phyloP scores from a whole-genome alignment of 35 echinoderm and acorn worm genomes.

The Ptychodera flava region DNA sequence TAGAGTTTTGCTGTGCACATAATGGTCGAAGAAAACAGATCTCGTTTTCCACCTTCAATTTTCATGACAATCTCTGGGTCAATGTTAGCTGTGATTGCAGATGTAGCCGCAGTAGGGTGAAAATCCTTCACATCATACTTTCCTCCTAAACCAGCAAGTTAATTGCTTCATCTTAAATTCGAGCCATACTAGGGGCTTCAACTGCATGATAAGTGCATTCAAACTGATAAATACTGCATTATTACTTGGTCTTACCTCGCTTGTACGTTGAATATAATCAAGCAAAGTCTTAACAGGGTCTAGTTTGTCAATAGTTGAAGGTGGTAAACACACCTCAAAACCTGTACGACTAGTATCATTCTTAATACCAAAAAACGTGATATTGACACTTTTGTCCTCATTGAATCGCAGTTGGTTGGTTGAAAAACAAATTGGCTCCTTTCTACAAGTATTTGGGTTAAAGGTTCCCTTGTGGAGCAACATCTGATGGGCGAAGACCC shows the following conservation, averaged over 20 bases:
- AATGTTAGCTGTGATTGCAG: not conserved
- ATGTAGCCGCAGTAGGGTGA: not conserved
- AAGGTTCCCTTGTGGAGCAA: slow-evolving; percentile 17
- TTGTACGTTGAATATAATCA: slow-evolving; percentile 7
- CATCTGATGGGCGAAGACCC: slow-evolving; percentile 21
- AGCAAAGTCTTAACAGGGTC: slow-evolving; percentile 13
- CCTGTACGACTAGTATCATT: slow-evolving; percentile 23
- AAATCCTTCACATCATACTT: not conserved
- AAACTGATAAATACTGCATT: not conserved
- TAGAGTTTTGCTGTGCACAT: not conserved
- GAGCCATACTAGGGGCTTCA: not conserved
- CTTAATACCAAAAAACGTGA: slow-evolving; percentile 27
- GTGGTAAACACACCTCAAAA: slow-evolving; percentile 13
- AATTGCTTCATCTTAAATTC: not conserved
- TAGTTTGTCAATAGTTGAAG: not conserved
- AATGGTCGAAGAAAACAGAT: not conserved
- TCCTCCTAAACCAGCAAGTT: not conserved
- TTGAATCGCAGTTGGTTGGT: not conserved
- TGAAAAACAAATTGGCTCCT: not conserved
- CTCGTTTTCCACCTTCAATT: not conserved
- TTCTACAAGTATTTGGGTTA: not conserved
- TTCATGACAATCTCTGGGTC: not conserved
- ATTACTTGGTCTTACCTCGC: not conserved
- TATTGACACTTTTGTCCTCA: not conserved
- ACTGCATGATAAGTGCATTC: not conserved